Conservation (phyloP, 35 echinoderm and acorn worm genomes). For the Ophiothrix spiculata region DNA sequence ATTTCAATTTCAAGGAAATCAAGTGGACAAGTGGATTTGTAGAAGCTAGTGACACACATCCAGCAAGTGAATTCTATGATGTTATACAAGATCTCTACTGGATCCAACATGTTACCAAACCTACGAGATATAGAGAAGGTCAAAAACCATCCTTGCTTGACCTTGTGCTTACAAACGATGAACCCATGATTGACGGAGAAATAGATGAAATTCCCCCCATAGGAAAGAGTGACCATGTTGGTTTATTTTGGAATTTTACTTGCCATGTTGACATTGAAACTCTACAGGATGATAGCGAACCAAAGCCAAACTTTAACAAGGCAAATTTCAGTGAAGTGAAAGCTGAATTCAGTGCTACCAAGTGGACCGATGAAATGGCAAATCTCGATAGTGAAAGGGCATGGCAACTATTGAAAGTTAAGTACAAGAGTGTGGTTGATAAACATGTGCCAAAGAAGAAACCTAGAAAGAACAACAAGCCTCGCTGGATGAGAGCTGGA, state of each 20-base stretch:
- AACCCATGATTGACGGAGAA: not conserved
- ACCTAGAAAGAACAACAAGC: not conserved
- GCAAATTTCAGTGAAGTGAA: slow-evolving; percentile 13
- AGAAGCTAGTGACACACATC: not conserved
- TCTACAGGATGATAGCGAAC: not conserved
- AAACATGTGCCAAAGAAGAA: slow-evolving; percentile 31
- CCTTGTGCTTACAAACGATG: not conserved
- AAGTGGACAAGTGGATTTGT: not conserved
- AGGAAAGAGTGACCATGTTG: slow-evolving; percentile 22
- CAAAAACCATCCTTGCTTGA: slow-evolving; percentile 20
- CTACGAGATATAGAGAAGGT: slow-evolving; percentile 18
- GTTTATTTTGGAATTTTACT: slow-evolving; percentile 1
- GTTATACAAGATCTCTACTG: slow-evolving; percentile 9
- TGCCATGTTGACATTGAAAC: not conserved
- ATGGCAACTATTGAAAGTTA: slow-evolving; percentile 11
- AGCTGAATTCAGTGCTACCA: slow-evolving; percentile 12
- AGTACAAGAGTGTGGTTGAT: not conserved
- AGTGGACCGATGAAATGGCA: slow-evolving; percentile 17
- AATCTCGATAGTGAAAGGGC: not conserved
- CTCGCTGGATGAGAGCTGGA: slow-evolving; percentile 8
- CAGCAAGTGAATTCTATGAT: not conserved
- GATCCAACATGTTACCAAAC: slow-evolving; percentile 7
- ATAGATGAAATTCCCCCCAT: not conserved
- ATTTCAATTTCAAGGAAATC: not conserved
- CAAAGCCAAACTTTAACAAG: slow-evolving; percentile 8